Evolutionary conservation across 2,113 vertebrate species (phyloP).

Genomic region (Sturnira hondurensis): DNA sequence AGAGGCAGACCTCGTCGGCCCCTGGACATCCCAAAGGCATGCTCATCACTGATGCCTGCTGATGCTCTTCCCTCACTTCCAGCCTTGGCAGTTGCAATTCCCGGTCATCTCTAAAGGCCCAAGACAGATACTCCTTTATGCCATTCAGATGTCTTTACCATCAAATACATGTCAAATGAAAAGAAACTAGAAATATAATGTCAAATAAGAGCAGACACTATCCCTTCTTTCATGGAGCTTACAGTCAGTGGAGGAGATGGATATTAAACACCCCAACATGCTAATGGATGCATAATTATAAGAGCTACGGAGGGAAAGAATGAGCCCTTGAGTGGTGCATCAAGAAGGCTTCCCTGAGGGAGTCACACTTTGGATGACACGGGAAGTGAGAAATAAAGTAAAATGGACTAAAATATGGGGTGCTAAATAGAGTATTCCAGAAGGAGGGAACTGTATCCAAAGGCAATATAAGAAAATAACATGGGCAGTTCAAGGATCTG

Average conservation of each 20-base stretch:
- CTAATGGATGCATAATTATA: background rate
- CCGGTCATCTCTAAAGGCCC: background rate
- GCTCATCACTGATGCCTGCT: background rate
- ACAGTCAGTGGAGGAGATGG: background rate
- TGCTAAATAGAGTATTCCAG: background rate
- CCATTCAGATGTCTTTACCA: background rate
- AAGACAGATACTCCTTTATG: background rate
- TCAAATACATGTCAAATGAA: background rate
- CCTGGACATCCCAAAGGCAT: background rate
- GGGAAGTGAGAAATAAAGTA: background rate
- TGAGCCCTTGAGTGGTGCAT: background rate
- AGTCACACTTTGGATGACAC: background rate
- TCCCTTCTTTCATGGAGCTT: background rate
- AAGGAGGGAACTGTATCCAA: background rate
- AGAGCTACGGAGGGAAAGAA: background rate
- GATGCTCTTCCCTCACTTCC: background rate
- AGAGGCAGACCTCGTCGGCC: background rate
- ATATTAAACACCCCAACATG: background rate
- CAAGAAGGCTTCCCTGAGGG: background rate
- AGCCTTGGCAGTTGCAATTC: background rate
- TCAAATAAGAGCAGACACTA: background rate
- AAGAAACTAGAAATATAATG: background rate
- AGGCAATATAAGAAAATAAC: background rate
- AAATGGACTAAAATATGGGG: background rate
- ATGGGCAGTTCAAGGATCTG: background rate